Conservation (phyloP, 2,797 vertebrate species). For the Fistularia commersonii region DNA sequence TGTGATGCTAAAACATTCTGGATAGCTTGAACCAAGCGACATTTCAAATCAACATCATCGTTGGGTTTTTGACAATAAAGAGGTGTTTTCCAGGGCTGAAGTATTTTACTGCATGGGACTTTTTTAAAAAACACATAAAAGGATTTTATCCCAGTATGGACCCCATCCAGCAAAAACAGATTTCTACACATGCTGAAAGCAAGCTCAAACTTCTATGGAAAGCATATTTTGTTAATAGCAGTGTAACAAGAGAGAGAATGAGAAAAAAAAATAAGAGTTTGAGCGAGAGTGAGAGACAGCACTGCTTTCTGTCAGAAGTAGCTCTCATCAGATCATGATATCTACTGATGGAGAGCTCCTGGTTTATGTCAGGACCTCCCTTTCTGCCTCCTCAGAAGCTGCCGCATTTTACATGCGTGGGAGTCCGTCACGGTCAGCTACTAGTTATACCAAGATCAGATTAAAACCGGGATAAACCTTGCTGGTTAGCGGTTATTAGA, state of each 20-base stretch:
- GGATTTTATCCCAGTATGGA: too few species aligned
- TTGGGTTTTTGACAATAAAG: too few species aligned
- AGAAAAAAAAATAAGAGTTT: too few species aligned
- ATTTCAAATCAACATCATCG: too few species aligned
- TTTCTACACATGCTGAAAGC: not conserved
- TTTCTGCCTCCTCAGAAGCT: conserved; percentile 40
- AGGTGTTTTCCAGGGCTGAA: too few species aligned
- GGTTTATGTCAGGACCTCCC: conserved; percentile 64
- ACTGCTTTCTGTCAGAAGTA: conserved; percentile 50
- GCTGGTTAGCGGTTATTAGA: too few species aligned
- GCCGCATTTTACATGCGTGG: conserved; percentile 37
- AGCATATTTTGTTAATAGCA: conserved; percentile 23
- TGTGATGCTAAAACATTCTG: too few species aligned
- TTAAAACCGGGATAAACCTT: not conserved
- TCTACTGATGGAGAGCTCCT: conserved; percentile 58
- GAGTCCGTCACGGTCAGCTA: conserved; percentile 17
- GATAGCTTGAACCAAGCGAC: too few species aligned
- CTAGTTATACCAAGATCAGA: not conserved
- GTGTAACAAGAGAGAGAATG: conserved; percentile 12
- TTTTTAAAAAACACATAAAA: too few species aligned
- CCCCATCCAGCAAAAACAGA: too few species aligned
- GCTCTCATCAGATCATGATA: conserved; percentile 63
- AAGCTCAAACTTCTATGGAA: conserved; percentile 12
- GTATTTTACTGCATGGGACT: too few species aligned
- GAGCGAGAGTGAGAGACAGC: not conserved